These are phyloP conservation scores for Muscidifurax raptorellus DNA, from an alignment of 1,140 invertebrate species.

Conservation along the genomic window DNA sequence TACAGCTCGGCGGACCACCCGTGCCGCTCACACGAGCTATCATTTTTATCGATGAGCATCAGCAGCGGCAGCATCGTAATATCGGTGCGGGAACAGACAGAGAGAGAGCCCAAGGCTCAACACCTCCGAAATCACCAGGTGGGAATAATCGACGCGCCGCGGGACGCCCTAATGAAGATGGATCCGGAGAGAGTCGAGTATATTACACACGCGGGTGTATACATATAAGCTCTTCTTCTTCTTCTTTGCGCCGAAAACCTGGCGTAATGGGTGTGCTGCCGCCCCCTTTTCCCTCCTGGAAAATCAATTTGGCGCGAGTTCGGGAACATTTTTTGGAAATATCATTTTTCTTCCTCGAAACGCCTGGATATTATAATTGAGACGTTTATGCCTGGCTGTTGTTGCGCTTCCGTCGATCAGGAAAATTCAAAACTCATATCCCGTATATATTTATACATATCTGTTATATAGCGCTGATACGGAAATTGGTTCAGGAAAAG, in stretches of 20 bases:
- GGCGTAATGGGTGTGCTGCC: not conserved
- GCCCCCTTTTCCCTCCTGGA: constrained; percentile 53
- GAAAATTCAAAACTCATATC: constrained; percentile 35
- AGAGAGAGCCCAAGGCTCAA: constrained; percentile 56
- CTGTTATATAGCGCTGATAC: too few species aligned
- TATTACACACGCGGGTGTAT: not conserved
- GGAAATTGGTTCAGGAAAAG: not conserved
- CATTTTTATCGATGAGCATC: constrained; percentile 48
- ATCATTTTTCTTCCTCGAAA: not conserved
- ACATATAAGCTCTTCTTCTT: not conserved
- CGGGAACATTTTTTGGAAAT: not conserved
- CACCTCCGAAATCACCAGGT: constrained; percentile 72
- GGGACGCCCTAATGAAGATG: constrained; percentile 74
- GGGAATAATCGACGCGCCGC: constrained; percentile 59
- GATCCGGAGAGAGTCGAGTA: constrained; percentile 58
- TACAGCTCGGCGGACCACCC: constrained; percentile 54
- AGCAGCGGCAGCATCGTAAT: constrained; percentile 51
- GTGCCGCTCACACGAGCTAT: constrained; percentile 46
- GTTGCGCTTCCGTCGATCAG: not conserved
- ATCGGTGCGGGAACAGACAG: constrained; percentile 57
- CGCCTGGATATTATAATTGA: not conserved
- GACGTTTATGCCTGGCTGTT: not conserved
- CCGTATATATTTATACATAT: not conserved
- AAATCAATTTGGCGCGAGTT: constrained; percentile 36
- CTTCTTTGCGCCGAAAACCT: not conserved